Conservation (phyloP, 2,113 vertebrate species). For the Serilophus lunatus region DNA sequence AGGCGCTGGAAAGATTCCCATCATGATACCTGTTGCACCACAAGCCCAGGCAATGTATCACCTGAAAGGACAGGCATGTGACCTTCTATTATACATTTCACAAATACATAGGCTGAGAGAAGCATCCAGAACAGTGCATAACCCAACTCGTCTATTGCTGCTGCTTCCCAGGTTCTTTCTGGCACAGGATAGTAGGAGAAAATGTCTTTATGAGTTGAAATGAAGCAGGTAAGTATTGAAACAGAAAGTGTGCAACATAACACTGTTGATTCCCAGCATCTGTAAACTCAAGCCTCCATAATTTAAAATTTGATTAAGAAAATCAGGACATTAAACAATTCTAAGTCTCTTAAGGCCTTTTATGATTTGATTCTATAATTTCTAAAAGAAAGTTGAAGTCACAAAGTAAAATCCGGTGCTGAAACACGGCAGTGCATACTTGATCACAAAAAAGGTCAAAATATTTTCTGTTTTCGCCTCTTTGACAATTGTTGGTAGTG, state of each 20-base stretch:
- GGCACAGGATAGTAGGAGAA: not conserved
- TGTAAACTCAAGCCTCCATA: not conserved
- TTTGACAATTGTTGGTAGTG: not conserved
- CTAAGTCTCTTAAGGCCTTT: not conserved
- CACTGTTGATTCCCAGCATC: not conserved
- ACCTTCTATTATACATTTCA: rapidly evolving
- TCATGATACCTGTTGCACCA: not conserved
- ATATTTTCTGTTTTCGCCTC: not conserved
- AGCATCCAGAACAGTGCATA: not conserved
- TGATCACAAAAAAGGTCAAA: not conserved
- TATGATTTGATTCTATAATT: not conserved
- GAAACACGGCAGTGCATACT: not conserved
- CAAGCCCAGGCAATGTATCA: not conserved
- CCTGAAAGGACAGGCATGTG: rapidly evolving
- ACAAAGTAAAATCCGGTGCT: not conserved
- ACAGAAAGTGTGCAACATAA: not conserved
- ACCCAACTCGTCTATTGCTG: not conserved
- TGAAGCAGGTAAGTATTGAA: not conserved
- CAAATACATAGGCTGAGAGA: not conserved
- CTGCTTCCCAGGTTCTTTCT: not conserved
- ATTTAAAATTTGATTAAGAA: not conserved
- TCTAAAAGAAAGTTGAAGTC: not conserved
- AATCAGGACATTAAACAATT: not conserved
- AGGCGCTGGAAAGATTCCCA: not conserved
- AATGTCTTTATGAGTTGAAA: not conserved